Evolutionary conservation across 2,888 invertebrate genomes (phyloP).

Genomic region (Troides aeacus): DNA sequence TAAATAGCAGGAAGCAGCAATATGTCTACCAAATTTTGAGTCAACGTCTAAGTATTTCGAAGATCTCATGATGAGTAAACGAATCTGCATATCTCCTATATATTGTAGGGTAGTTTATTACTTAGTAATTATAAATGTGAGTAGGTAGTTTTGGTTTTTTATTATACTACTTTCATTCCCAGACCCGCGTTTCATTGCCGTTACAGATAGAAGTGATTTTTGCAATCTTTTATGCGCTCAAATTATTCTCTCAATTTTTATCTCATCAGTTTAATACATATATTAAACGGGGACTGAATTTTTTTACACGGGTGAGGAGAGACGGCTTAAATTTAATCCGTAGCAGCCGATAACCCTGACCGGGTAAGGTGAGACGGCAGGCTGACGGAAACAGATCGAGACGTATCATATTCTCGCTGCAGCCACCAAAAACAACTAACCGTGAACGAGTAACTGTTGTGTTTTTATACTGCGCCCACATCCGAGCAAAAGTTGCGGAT

Average conservation of each 20-base stretch:
- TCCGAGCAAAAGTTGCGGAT: conserved; percentile 11
- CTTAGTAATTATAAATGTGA: too few relatives aligned
- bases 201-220: too few relatives aligned
- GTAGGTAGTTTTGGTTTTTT: too few relatives aligned
- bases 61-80: too few relatives aligned
- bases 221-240: too few relatives aligned
- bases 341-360: conserved; percentile 19
- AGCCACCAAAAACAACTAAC: conserved; percentile 30
- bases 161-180: too few relatives aligned
- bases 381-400: conserved; percentile 29
- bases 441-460: conserved; percentile 32
- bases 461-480: conserved; percentile 20
- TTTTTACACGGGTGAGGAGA: not conserved
- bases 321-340: not conserved
- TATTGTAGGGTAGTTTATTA: too few relatives aligned
- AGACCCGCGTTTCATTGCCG: too few relatives aligned
- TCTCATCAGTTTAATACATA: not conserved
- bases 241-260: not conserved
- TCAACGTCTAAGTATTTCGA: too few relatives aligned
- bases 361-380: conserved; percentile 24
- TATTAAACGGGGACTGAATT: not conserved
- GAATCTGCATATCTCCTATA: too few relatives aligned
- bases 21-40: too few relatives aligned
- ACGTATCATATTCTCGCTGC: conserved; percentile 26
- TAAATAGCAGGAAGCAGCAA: too few relatives aligned